Evolutionary conservation across 2,797 vertebrate species (phyloP), one percentile per base, ranked within the genome.

Genomic region (Ctenosaura bakeri): DNA sequence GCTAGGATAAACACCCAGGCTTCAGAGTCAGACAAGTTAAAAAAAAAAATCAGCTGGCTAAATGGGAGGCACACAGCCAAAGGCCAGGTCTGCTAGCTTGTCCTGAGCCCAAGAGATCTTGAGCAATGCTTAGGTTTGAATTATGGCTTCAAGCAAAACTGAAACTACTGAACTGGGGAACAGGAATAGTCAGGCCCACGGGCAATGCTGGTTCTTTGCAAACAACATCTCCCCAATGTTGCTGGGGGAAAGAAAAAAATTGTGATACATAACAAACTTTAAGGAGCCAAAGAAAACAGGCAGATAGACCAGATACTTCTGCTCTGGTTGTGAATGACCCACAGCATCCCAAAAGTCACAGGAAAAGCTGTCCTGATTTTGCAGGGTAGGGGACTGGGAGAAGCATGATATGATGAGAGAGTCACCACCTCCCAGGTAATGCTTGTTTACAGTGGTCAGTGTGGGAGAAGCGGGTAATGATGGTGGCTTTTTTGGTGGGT

Each of bases 1-100:
- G 46, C 86, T 94, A 92, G 90, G 90, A 93, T 91, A 96, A 96
- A 95, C 93, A 94, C 84, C 94, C 92, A 92, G 77, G 78, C 91
- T 93, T 94, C 84, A 91, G 93, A 89, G 92, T 93, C 94, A 95
- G 93, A 92, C 94, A 94, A 95, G 87, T 74, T 83, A 90, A 94
- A 32, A 69, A 69, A 29, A 8, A 69, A 22, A 6, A 22, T 83
- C 38, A 83, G 85, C 1, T 14, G 2, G 74, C 74, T 88, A 69
- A 83, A 89, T 84, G 74, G 90, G 91, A 93, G 77, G 14, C 73
- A 29, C 79, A 86, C 76, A 26, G 82, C 42, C 92, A 89, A 32
- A 88, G 74, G 0, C 89, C 81, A 32, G 76, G 46, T 85, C 90
- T 69, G 1, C 2, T 69, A 79, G 66, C 52, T 85, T 76, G 54